Percentiles rank a stretch among this genome's conserved stretches.
Evolutionary conservation across 1,140 invertebrate species (phyloP).

Genomic region (Ceratosolen solmsi): DNA sequence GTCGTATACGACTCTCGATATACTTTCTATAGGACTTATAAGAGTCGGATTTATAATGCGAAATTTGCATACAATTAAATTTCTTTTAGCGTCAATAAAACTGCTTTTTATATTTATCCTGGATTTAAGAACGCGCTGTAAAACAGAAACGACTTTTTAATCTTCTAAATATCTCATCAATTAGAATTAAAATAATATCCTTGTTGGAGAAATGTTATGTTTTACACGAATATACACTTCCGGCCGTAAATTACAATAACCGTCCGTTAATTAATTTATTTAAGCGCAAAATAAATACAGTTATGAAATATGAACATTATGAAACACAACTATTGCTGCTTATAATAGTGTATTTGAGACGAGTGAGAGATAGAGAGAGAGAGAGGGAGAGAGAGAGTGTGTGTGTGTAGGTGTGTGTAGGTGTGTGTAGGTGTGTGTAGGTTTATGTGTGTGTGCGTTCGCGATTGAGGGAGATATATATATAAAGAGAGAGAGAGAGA

Average conservation of each 20-base stretch:
- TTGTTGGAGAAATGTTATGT: constrained; percentile 15
- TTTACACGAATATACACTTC: constrained; percentile 21
- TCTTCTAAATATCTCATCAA: constrained; percentile 30
- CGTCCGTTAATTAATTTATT: neutral
- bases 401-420: too few species aligned
- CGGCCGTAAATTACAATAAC: constrained; percentile 36
- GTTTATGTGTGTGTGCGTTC: too few species aligned
- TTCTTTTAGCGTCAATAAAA: constrained; percentile 19
- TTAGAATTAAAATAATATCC: constrained; percentile 33
- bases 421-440: too few species aligned
- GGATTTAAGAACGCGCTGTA: neutral
- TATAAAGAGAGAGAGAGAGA: too few species aligned
- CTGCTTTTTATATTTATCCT: constrained; percentile 15
- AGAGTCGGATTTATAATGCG: constrained; percentile 31
- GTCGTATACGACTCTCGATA: constrained; percentile 19
- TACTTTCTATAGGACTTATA: constrained; percentile 27
- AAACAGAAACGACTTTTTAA: constrained; percentile 29
- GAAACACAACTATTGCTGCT: neutral
- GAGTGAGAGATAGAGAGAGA: neutral
- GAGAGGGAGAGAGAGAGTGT: too few species aligned
- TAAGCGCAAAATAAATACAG: neutral
- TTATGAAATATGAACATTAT: neutral
- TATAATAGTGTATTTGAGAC: too few species aligned
- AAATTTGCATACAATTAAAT: constrained; percentile 46
- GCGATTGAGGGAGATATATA: too few species aligned